Base-by-base conservation (phyloP, 2,797 vertebrate genomes). In the Heterohyrax brucei region DNA sequence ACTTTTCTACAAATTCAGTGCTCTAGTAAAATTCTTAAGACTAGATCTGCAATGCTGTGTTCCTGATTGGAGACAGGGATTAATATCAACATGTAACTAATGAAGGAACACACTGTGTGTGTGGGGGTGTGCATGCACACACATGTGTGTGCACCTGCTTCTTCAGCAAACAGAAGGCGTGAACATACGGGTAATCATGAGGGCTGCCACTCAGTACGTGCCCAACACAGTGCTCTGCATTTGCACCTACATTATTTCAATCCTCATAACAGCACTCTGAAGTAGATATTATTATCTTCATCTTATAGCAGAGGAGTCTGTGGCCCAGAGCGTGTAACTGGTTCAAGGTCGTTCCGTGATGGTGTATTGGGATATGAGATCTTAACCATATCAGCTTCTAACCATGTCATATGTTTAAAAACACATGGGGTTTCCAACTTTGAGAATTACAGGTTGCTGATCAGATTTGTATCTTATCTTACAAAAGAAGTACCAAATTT, bases 1-100 rank as follows among this genome's bases (percentile, higher is more conserved):
- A 95, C 91, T 97, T 97, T 87, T 93, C 50, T 56, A 91, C 90
- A 68, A 97, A 98, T 95, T 95, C 87, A 75, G 75, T 72, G 48
- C 73, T 93, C 77, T 30, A 83, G 83, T 91, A 96, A 61, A 97
- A 66, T 92, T 95, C 46, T 72, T 85, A 5, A 24, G 30, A 46
- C 56, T 79, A n/a, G 16, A 82, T 64, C n/a, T 87, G 59, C 62
- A 88, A 44, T 50, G 78, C 73, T 46, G n/a, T 16, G 3, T 70
- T 96, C 77, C 64, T 96, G 56, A 84, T 56, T 87, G 66, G 48
- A 93, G 16, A 73, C 10, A 93, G 62, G 2, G 3, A 92, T 0
- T 76, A 87, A 81, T 68, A 88, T 94, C 68, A 64, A 77, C 66
- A 1, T 0, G 2, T 76, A 76, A 89, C 2, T 76, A 87, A 8